Base-by-base conservation (phyloP, 1,140 invertebrate genomes). In the Cylas formicarius region DNA sequence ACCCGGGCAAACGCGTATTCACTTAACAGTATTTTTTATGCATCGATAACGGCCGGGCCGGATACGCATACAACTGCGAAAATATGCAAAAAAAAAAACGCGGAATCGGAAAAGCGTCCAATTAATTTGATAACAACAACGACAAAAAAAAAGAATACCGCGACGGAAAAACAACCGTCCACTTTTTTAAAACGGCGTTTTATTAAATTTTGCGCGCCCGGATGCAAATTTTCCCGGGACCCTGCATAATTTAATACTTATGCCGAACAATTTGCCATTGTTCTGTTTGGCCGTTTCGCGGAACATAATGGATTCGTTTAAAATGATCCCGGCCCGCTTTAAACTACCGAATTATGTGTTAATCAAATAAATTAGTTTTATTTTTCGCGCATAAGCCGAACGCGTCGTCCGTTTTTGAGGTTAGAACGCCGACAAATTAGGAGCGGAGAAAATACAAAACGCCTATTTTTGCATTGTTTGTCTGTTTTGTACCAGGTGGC, bases 241-340 rank as follows among this genome's bases (percentile, higher is more conserved):
- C n/a, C 40, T 40, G 44, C 44, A 46, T 46, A 46, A 46, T 46
- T 46, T 46, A 46, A 46, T 46, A 38, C 44, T 39, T 46, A 24
- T 19, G 35, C 36, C 27, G 33, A 8, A 16, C 44, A 37, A 45
- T 35, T 45, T 37, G 26, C n/a, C 43, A 36, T 26, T 37, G 24
- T 27, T 31, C 13, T 45, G n/a, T n/a, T n/a, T n/a, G n/a, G n/a
- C n/a, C n/a, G n/a, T n/a, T n/a, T n/a, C n/a, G n/a, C n/a, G n/a
- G n/a, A n/a, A n/a, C n/a, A n/a, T n/a, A n/a, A n/a, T n/a, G n/a
- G n/a, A n/a, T n/a, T n/a, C n/a, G n/a, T n/a, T n/a, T n/a, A n/a
- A n/a, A n/a, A n/a, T n/a, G n/a, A n/a, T n/a, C n/a, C n/a, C n/a
- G n/a, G n/a, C n/a, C n/a, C n/a, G n/a, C n/a, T n/a, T n/a, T n/a